Conservation (phyloP, 2,888 invertebrate genomes). For the Melieria crassipennis region DNA sequence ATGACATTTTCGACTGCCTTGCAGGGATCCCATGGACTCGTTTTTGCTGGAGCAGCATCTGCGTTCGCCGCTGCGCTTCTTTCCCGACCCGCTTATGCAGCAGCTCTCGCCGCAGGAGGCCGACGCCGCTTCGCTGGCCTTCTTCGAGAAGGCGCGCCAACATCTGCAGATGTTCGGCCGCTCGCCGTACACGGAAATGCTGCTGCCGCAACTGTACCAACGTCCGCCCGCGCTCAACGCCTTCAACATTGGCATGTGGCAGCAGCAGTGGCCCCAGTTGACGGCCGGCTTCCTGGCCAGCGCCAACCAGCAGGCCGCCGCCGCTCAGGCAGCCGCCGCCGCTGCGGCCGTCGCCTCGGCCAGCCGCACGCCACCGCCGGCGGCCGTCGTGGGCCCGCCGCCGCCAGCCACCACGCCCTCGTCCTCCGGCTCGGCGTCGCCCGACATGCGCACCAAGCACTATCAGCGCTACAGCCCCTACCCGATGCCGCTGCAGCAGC, state of each 20-base stretch:
- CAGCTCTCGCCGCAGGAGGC: constrained; percentile 65
- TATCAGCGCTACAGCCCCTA: constrained; percentile 61
- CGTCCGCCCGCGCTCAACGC: constrained; percentile 62
- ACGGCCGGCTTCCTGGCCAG: constrained; percentile 65
- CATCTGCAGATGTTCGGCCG: constrained; percentile 66
- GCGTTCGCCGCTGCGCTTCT: constrained; percentile 63
- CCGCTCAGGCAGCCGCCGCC: constrained; percentile 57
- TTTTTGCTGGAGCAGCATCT: constrained; percentile 65
- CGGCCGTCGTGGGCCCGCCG: constrained; percentile 40
- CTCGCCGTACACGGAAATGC: constrained; percentile 65
- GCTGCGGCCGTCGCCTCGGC: constrained; percentile 48
- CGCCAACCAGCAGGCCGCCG: constrained; percentile 62
- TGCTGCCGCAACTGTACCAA: constrained; percentile 66
- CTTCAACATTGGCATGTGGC: constrained; percentile 66
- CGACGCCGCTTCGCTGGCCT: constrained; percentile 64
- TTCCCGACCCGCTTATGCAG: constrained; percentile 65
- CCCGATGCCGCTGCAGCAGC: constrained; percentile 54
- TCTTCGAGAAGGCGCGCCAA: constrained; percentile 65
- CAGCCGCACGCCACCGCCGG: constrained; percentile 53
- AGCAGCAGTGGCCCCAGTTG: constrained; percentile 66
- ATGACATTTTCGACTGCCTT: constrained; percentile 11
- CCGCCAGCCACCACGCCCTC: constrained; percentile 59
- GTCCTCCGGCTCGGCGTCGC: constrained; percentile 64
- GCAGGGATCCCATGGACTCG: constrained; percentile 66
- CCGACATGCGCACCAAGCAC: constrained; percentile 64